A percentile compares a stretch with the other conserved stretches of the same genome.
Evolutionary conservation across 2,113 vertebrate species (phyloP).

Genomic region (Diadophis punctatus): DNA sequence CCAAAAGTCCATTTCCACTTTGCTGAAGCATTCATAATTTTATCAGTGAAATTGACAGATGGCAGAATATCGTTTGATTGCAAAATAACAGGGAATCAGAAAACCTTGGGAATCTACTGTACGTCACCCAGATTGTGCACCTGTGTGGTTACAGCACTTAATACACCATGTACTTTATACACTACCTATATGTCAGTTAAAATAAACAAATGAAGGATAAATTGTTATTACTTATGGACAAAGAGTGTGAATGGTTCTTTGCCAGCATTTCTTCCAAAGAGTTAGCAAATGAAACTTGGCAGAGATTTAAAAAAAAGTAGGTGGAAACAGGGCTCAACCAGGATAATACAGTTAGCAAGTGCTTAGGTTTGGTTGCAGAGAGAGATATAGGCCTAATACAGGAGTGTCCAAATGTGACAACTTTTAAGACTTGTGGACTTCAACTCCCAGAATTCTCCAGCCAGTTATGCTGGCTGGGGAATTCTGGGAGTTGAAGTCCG

Average conservation of each 20-base stretch:
- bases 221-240: neutral
- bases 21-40: neutral
- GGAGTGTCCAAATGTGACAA: neutral
- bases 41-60: neutral
- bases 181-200: neutral
- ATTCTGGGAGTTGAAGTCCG: neutral
- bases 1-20: neutral
- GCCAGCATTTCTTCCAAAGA: neutral
- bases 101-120: neutral
- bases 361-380: neutral
- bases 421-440: neutral
- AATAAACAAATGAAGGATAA: neutral
- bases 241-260: neutral
- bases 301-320: too few relatives aligned
- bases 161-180: neutral
- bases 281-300: neutral
- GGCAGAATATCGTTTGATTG: neutral
- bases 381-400: neutral
- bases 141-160: neutral
- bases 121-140: neutral
- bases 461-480: neutral
- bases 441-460: neutral
- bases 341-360: neutral
- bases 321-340: neutral
- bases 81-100: neutral